A percentile compares a stretch with the other conserved stretches of the same genome.
phyloP scores from a whole-genome alignment of 2,113 vertebrate genomes.

The Mohoua ochrocephala region DNA sequence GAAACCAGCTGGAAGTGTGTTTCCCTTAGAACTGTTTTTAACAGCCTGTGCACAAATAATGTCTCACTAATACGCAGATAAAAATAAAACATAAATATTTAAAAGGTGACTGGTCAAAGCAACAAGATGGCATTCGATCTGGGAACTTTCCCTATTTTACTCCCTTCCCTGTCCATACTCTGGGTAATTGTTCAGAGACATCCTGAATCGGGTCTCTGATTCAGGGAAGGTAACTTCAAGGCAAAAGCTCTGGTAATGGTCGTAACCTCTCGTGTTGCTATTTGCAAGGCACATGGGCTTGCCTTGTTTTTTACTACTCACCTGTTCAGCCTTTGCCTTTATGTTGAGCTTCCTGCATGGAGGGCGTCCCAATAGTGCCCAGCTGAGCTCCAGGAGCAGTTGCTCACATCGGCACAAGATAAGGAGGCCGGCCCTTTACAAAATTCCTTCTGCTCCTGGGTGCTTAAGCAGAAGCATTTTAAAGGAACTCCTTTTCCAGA shows the following conservation, averaged over 20 bases:
- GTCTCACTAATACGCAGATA: slow-evolving; percentile 72
- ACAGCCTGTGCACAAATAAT: slow-evolving; percentile 78
- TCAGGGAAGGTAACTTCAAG: neutral
- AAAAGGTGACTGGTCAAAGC: slow-evolving; percentile 74
- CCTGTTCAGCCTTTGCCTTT: neutral
- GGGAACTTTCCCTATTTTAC: neutral
- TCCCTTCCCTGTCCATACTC: neutral
- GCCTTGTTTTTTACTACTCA: neutral
- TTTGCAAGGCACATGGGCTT: neutral
- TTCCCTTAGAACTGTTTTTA: slow-evolving; percentile 79
- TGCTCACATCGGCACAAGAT: neutral
- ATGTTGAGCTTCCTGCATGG: neutral
- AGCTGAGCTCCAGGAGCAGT: neutral
- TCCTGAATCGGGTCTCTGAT: neutral
- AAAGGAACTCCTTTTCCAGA: neutral
- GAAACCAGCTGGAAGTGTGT: slow-evolving; percentile 79
- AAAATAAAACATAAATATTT: slow-evolving; percentile 78
- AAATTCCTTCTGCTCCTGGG: neutral
- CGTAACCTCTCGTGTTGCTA: neutral
- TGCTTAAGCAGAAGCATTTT: neutral
- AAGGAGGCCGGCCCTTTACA: neutral
- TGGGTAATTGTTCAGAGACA: neutral
- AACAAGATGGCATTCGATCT: slow-evolving; percentile 28
- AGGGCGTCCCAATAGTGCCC: neutral
- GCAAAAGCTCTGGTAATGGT: neutral